phyloP scores from a whole-genome alignment of 2,113 vertebrate species.

The Carlito syrichta region DNA sequence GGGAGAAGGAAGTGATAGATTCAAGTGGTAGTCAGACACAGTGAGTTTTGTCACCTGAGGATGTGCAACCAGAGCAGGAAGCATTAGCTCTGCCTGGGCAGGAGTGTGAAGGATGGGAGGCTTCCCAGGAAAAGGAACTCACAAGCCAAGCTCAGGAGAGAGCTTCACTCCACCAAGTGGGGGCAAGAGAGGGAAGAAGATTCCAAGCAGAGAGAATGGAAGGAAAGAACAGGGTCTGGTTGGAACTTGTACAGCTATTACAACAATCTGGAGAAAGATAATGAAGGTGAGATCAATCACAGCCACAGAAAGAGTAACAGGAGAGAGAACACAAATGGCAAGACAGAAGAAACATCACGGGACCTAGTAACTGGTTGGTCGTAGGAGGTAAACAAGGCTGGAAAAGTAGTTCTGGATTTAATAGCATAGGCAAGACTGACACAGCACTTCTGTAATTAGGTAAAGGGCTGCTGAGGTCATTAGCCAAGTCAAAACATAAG shows the following conservation, averaged over 20 bases:
- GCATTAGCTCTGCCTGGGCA: no score
- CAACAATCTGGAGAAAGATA: neutral
- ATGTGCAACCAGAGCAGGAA: neutral
- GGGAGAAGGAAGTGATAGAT: neutral
- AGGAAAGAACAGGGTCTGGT: neutral
- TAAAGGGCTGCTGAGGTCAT: neutral
- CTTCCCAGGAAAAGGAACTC: neutral
- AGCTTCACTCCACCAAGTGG: neutral
- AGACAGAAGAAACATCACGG: neutral
- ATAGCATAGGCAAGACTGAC: neutral
- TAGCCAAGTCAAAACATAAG: neutral
- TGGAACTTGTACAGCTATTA: neutral
- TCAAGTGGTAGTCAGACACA: no score
- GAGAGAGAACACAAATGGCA: neutral
- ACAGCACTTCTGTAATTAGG: neutral
- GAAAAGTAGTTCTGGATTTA: neutral
- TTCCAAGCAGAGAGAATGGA: neutral
- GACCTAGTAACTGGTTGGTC: neutral
- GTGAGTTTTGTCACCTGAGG: neutral
- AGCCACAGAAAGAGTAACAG: neutral
- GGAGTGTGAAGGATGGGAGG: neutral
- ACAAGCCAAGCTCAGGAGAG: neutral
- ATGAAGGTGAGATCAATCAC: neutral
- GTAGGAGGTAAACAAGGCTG: neutral
- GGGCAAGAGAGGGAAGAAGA: neutral